Base-by-base conservation (phyloP, 2,888 invertebrate species). In the Pachliopta kotzebuea region DNA sequence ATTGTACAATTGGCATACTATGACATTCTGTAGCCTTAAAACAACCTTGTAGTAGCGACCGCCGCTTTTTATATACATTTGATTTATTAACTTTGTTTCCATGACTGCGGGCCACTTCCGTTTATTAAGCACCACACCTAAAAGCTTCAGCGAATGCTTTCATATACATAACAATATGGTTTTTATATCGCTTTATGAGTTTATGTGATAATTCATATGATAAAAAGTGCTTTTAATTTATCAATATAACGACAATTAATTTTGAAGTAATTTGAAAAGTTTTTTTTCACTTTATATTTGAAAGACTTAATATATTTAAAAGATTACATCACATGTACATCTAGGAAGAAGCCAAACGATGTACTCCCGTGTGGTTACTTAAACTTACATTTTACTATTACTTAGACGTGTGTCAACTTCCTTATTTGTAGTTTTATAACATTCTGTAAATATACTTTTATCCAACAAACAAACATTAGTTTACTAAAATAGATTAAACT, bases 81-180 rank as follows among this genome's bases (percentile, higher is more conserved):
- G 60, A 60, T 65, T 57, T 65, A 65, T 56, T 55, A 45, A 42
- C 42, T 52, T 56, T 56, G 60, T 65, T 65, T 45, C 29, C 53
- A 57, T 53, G 65, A 61, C 60, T 61, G 52, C 56, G 17, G 45
- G 24, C 56, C 65, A 65, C 65, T 65, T 57, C 53, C 60, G 53
- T 61, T 65, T 65, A 64, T 64, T 64, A 64, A 65, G 56, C 45
- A 61, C 65, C 64, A 52, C 64, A 29, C 64, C 64, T 64, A 60
- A 52, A 64, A 60, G 56, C 42, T 56, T 31, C 8, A 24, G 21
- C 18, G 56, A 50, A 55, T 56, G 56, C 52, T 37, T 31, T 42
- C 21, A 45, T 54, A 11, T 21, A 29, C 29, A 60, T 37, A 59
- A 58, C 45, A 8, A 60, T 24, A 61, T 55, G 45, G 31, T 26